Conservation (phyloP, 2,113 vertebrate genomes). For the Platichthys stellatus region DNA sequence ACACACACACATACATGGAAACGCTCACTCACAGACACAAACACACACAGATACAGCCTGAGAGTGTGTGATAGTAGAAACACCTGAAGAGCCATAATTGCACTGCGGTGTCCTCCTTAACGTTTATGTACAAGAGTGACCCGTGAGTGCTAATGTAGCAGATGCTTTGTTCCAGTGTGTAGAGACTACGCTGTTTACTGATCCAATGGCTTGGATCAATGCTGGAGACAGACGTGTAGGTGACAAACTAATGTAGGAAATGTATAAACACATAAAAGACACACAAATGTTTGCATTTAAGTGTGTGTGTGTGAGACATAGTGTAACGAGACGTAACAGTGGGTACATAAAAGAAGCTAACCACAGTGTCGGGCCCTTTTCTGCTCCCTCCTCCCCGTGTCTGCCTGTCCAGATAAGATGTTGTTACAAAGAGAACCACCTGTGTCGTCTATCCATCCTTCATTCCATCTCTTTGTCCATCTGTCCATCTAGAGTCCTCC, state of each 20-base stretch:
- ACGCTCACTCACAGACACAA: constrained; percentile 15
- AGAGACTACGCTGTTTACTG: constrained; percentile 80
- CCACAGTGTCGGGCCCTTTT: constrained; percentile 47
- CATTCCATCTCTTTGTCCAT: constrained; percentile 39
- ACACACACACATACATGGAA: constrained; percentile 9
- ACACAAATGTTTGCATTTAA: constrained; percentile 5
- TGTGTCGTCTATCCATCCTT: constrained; percentile 40
- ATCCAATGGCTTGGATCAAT: constrained; percentile 68
- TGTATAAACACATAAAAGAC: constrained; percentile 26
- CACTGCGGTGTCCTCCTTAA: constrained; percentile 45
- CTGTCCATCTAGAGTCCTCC: constrained; percentile 31
- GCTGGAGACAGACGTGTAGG: constrained; percentile 39
- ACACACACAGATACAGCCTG: constrained; percentile 54
- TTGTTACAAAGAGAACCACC: constrained; percentile 19
- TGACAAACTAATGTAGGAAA: constrained; percentile 37
- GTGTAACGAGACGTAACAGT: constrained; percentile 8
- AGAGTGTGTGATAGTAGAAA: constrained; percentile 64
- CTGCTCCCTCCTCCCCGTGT: constrained; percentile 30
- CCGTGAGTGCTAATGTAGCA: constrained; percentile 53
- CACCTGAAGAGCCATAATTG: constrained; percentile 65
- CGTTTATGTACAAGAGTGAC: constrained; percentile 46
- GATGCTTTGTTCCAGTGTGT: constrained; percentile 79
- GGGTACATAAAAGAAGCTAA: constrained; percentile 52
- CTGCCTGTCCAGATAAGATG: constrained; percentile 73
- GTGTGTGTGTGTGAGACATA: constrained; percentile 36